Percentiles rank a stretch among this genome's conserved stretches.
These are phyloP conservation scores for Bombycilla garrulus DNA, from an alignment of 2,113 vertebrate species.

Conservation along the genomic window DNA sequence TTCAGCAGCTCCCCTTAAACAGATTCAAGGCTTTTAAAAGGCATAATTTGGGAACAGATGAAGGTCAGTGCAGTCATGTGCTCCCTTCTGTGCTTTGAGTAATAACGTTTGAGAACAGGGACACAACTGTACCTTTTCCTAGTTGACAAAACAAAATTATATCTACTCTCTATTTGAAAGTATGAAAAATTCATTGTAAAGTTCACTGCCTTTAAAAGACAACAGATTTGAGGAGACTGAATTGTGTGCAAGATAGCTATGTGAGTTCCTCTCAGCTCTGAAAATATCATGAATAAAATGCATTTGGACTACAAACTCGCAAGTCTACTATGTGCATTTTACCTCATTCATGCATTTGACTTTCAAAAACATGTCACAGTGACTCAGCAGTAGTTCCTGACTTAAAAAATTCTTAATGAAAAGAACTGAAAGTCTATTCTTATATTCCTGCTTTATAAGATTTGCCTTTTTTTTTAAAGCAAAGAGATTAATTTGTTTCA, in stretches of 20 bases:
- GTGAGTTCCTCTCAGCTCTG: not conserved
- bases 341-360: not conserved
- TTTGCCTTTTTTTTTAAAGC: not conserved
- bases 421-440: not conserved
- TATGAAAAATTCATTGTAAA: not conserved
- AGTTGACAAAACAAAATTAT: not conserved
- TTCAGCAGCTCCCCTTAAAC: constrained; percentile 45
- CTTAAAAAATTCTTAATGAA: not conserved
- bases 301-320: not conserved
- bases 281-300: not conserved
- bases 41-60: constrained; percentile 50
- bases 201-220: not conserved
- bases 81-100: constrained; percentile 25
- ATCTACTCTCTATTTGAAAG: not conserved
- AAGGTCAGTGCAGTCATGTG: constrained; percentile 53
- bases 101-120: not conserved
- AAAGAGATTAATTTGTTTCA: not conserved
- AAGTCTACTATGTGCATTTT: not conserved
- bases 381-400: not conserved
- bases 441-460: not conserved
- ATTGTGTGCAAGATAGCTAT: not conserved
- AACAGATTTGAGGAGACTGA: not conserved
- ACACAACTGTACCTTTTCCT: not conserved
- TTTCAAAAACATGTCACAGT: not conserved
- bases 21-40: constrained; percentile 50